phyloP scores from a whole-genome alignment of 1,140 invertebrate species.

The Trachelipus rathkii region DNA sequence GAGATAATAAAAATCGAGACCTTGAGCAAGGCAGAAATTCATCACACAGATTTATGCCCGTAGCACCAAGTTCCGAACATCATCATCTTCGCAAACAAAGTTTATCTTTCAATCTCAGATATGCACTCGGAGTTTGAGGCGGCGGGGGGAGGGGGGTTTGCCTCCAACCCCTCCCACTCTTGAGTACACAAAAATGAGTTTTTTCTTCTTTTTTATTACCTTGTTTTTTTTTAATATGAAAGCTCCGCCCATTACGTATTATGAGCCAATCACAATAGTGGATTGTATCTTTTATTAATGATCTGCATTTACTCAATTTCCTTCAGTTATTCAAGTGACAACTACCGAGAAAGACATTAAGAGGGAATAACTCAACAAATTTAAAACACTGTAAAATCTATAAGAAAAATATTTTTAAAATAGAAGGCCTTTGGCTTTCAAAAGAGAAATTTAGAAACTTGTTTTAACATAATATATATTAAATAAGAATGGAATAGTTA shows the following conservation, averaged over 20 bases:
- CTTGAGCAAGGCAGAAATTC: too few species aligned
- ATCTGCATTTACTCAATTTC: slow-evolving; percentile 5
- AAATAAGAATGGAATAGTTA: too few species aligned
- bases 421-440: too few species aligned
- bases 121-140: not conserved
- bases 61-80: not conserved
- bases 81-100: not conserved
- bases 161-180: not conserved
- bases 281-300: not conserved
- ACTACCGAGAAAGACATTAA: not conserved
- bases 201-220: not conserved
- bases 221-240: not conserved
- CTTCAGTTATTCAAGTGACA: slow-evolving; percentile 12
- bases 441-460: too few species aligned
- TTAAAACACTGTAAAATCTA: too few species aligned
- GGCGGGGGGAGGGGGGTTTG: too few species aligned
- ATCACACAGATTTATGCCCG: too few species aligned
- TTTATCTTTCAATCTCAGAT: slow-evolving; percentile 8
- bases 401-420: too few species aligned
- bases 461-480: too few species aligned
- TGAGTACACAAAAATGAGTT: not conserved
- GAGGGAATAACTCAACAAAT: not conserved
- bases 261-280: not conserved
- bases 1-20: too few species aligned
- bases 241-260: not conserved